phyloP scores from a whole-genome alignment of 2,797 vertebrate genomes.

The Acanthiza pusilla region DNA sequence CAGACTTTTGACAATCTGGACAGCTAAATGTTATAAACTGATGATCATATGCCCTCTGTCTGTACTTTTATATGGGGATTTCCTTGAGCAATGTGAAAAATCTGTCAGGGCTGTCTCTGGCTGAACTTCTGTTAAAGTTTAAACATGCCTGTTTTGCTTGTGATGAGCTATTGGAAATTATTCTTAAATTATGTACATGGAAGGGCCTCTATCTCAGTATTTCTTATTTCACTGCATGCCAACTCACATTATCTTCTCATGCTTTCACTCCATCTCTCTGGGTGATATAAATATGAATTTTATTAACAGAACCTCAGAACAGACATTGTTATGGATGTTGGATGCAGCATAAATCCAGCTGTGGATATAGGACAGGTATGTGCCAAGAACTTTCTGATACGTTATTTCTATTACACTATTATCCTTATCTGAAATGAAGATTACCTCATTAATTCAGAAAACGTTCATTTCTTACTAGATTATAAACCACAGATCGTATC shows the following conservation, averaged over 20 bases:
- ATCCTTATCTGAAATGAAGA: not conserved
- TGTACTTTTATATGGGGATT: not conserved
- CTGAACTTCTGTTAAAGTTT: not conserved
- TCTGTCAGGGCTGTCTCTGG: not conserved
- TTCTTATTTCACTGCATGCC: not conserved
- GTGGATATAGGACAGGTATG: conserved; percentile 77
- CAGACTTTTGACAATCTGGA: not conserved
- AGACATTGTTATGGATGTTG: conserved; percentile 76
- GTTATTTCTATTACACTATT: not conserved
- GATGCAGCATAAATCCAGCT: conserved; percentile 76
- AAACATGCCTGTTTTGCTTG: not conserved
- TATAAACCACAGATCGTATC: not conserved
- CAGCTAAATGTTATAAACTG: not conserved
- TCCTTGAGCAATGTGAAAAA: not conserved
- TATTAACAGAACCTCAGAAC: conserved; percentile 72
- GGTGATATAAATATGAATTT: not conserved
- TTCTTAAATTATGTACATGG: not conserved
- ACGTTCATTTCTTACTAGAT: not conserved
- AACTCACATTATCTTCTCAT: not conserved
- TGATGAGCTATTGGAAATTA: not conserved
- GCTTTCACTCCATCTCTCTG: not conserved
- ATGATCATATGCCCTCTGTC: not conserved
- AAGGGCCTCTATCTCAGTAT: not conserved
- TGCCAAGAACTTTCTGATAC: not conserved
- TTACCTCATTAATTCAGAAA: not conserved